Evolutionary conservation across 2,888 invertebrate species (phyloP).

Genomic region (Pemphredon lugubris): DNA sequence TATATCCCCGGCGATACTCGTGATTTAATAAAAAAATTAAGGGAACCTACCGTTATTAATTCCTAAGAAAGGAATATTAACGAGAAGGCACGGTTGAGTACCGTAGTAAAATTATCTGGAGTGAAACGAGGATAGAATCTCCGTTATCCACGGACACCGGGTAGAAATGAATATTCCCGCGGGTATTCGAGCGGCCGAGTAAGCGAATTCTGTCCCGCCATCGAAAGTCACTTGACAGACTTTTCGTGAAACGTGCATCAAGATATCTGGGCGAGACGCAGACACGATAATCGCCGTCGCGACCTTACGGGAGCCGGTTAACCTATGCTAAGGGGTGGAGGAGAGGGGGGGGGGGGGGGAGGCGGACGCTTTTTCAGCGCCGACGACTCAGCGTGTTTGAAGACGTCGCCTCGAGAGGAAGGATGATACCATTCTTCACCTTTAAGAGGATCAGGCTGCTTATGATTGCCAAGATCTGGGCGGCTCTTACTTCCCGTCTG

Average conservation of each 20-base stretch:
- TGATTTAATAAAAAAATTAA: too few relatives aligned
- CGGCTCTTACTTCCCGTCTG: neutral
- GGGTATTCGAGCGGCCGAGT: neutral
- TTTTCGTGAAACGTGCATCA: slow-evolving; percentile 40
- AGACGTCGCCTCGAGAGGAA: slow-evolving; percentile 51
- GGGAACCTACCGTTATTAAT: too few relatives aligned
- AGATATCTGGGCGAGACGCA: slow-evolving; percentile 30
- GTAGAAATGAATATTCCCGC: neutral
- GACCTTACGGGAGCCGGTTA: slow-evolving; percentile 45
- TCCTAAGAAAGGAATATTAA: too few relatives aligned
- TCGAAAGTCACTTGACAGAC: slow-evolving; percentile 5
- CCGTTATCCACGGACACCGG: too few relatives aligned
- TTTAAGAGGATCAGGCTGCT: slow-evolving; percentile 68
- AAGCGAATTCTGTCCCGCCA: neutral
- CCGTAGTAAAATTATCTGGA: too few relatives aligned
- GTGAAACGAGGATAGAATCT: too few relatives aligned
- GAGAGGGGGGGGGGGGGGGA: too few relatives aligned
- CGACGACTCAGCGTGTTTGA: slow-evolving; percentile 67
- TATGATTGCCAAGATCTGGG: slow-evolving; percentile 59
- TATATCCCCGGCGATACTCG: neutral
- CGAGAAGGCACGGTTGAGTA: too few relatives aligned
- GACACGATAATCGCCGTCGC: slow-evolving; percentile 58
- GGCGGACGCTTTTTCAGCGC: slow-evolving; percentile 64
- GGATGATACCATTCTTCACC: slow-evolving; percentile 61
- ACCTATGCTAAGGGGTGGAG: slow-evolving; percentile 52